These are phyloP conservation scores for Hybognathus amarus DNA, from an alignment of 2,797 vertebrate species.

Conservation along the genomic window DNA sequence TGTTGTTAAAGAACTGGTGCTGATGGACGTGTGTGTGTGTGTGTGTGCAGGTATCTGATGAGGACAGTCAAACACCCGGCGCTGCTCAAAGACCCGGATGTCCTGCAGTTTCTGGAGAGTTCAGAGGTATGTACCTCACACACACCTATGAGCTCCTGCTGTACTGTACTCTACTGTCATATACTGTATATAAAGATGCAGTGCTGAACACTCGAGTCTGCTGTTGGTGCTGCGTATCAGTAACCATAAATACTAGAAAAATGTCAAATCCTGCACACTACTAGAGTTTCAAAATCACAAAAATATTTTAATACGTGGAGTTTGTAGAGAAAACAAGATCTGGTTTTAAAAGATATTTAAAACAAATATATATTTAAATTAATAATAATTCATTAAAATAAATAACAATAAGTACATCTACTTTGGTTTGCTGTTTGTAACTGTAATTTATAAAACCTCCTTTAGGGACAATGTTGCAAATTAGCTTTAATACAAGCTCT, in stretches of 20 bases:
- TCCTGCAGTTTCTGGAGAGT: slow-evolving; percentile 94
- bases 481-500: too few relatives aligned
- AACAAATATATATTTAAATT: not conserved
- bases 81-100: slow-evolving; percentile 93
- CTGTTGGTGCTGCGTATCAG: not conserved
- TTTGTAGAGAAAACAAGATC: slow-evolving; percentile 96
- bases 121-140: slow-evolving; percentile 84
- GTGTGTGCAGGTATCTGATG: slow-evolving; percentile 86
- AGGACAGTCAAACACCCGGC: slow-evolving; percentile 93
- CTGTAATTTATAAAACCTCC: too few relatives aligned
- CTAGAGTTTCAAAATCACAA: not conserved
- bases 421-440: too few relatives aligned
- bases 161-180: too few relatives aligned
- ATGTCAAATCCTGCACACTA: not conserved
- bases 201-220: not conserved
- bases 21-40: slow-evolving; percentile 44
- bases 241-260: not conserved
- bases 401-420: not conserved
- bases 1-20: slow-evolving; percentile 65
- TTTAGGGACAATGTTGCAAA: too few relatives aligned
- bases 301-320: slow-evolving; percentile 60
- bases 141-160: not conserved
- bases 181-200: not conserved
- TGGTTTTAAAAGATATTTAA: not conserved
- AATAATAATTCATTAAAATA: not conserved